Evolutionary conservation across 1,140 invertebrate genomes (phyloP).

Genomic region (Andrena cerasifolii): DNA sequence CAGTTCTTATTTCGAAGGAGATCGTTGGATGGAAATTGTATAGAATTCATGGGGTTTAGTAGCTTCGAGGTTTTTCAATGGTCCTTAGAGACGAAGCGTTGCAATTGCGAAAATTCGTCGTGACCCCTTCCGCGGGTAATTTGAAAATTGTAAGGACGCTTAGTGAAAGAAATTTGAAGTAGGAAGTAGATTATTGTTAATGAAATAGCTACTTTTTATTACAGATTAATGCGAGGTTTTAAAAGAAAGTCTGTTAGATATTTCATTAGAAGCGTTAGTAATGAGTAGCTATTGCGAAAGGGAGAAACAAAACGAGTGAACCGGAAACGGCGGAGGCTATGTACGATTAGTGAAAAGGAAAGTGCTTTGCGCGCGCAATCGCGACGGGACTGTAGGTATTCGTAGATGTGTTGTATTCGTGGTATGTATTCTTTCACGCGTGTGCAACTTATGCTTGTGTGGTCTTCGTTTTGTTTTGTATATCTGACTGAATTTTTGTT

Average conservation of each 20-base stretch:
- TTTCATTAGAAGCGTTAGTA: too few species aligned
- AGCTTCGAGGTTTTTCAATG: too few species aligned
- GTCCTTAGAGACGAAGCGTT: too few species aligned
- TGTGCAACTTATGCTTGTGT: too few species aligned
- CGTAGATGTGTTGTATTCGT: background rate
- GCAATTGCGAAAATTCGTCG: too few species aligned
- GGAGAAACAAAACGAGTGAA: conserved; percentile 11
- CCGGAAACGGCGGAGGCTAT: conserved; percentile 7
- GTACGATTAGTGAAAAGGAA: conserved; percentile 49
- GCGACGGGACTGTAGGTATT: conserved; percentile 3
- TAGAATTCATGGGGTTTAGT: too few species aligned
- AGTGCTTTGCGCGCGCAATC: background rate
- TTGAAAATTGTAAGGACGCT: too few species aligned
- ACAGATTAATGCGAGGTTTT: background rate
- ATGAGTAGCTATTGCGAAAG: conserved; percentile 13
- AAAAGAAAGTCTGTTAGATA: background rate
- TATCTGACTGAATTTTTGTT: background rate
- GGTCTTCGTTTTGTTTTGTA: conserved; percentile 1
- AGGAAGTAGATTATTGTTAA: background rate
- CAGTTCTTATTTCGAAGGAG: too few species aligned
- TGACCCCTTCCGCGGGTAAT: background rate
- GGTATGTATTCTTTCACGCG: background rate
- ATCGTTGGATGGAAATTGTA: too few species aligned
- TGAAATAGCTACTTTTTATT: background rate
- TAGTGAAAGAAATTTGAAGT: background rate